Base-by-base conservation (phyloP, 1,140 invertebrate species). In the Colletes latitarsis region DNA sequence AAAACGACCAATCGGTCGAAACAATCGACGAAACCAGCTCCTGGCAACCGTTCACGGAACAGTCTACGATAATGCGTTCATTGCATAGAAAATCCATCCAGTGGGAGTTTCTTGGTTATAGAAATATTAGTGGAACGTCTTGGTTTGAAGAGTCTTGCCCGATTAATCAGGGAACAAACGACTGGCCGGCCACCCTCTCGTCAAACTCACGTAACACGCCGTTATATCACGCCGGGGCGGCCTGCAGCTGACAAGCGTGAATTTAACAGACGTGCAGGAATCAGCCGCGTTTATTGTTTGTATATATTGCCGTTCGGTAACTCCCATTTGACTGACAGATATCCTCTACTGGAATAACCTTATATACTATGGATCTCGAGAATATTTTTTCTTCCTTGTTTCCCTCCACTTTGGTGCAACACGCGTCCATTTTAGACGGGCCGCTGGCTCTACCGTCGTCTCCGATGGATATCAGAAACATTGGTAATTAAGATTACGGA, bases 211-310 rank as follows among this genome's bases (percentile, higher is more conserved):
- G 90, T 92, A 92, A 93, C 87, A 75, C 87, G 69, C 78, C 72
- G 90, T 93, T 92, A 92, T 89, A 88, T 92, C 91, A 92, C 85
- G 89, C 6, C 43, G 43, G 6, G 9, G 53, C 67, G 46, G 88
- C 43, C 87, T 93, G 92, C 73, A 68, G 81, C 86, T 93, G 92
- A 93, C 92, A 92, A 83, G 89, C 84, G 88, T 81, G 80, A 90
- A 90, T 92, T 91, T 91, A 91, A 91, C 88, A 71, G 90, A 89
- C 89, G 82, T 82, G 75, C 87, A 89, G 88, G 84, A 91, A 89
- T 91, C 89, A 90, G 88, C 88, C 76, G 81, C 87, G 75, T 82
- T 82, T 87, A 91, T 92, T 90, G 90, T 91, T 89, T 90, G 88
- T 83, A 73, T 58, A 74, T 68, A 76, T 73, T 41, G 68, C 52